Evolutionary conservation across 2,888 invertebrate genomes (phyloP), one percentile per base, ranked within the genome.

Genomic region (Lepidocyrtoides sp.): DNA sequence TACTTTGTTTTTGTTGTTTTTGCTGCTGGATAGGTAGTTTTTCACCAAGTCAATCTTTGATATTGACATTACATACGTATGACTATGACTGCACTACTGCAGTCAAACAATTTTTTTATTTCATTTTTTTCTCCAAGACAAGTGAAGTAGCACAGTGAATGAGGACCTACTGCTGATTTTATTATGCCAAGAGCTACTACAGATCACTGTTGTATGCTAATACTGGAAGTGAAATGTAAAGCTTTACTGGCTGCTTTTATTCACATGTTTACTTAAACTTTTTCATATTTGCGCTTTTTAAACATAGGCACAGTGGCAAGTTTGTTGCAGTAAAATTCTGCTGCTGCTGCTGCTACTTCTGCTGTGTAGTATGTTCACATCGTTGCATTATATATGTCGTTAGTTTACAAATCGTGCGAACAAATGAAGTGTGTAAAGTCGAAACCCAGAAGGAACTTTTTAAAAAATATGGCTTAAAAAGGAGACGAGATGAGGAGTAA

Each of bases 381-480:
- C 7, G 60, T 14, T 82, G 79, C 81, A 54, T 82, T 87, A 29
- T 36, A 41, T 17, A 54, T 60, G 41, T 17, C 32, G 23, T 60
- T 48, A 87, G 63, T 87, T 77, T 87, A 88, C 88, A 88, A 88
- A 88, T 81, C 88, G 88, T 81, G 69, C 57, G 81, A 88, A 88
- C 81, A 88, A 88, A 88, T 88, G 88, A 88, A 88, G 88, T 88
- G 88, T 88, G 82, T 69, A 81, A 88, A 88, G 88, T 81, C 69
- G 36, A 88, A 69, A 88, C 66, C 54, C 81, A 88, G 88, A 66
- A 88, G 87, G 29, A 85, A 72, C 84, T 51, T 69, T 51, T n/a
- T n/a, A 54, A 75, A 60, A 77, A 77, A 51, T 77, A n/a, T 29
- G 10, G n/a, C 51, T 77, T 51, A 17, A 77, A 77, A 77, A 77